Evolutionary conservation across 1,140 invertebrate species (phyloP).

Genomic region (Aphis gossypii): DNA sequence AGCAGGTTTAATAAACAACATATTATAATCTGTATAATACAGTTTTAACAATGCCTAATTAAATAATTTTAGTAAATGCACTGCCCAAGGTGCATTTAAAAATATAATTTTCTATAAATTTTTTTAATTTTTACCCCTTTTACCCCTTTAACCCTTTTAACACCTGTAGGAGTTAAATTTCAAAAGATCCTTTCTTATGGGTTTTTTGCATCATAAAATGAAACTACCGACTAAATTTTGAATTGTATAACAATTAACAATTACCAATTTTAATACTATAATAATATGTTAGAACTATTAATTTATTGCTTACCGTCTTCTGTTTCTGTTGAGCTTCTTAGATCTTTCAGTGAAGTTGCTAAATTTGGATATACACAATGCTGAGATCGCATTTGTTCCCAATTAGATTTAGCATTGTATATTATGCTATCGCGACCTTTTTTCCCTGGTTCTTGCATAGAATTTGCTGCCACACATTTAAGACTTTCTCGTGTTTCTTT

Average conservation of each 20-base stretch:
- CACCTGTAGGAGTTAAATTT: no score
- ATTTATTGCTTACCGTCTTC: constrained; percentile 13
- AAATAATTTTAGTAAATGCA: no score
- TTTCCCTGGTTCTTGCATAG: constrained; percentile 57
- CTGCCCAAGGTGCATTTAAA: no score
- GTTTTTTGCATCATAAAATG: no score
- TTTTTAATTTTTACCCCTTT: no score
- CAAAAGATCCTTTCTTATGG: no score
- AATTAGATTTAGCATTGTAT: constrained; percentile 81
- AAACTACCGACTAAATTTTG: no score
- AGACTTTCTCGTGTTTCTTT: constrained; percentile 65
- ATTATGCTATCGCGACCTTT: constrained; percentile 76
- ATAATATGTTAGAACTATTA: not conserved
- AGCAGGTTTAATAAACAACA: no score
- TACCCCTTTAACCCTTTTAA: no score
- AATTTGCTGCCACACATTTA: constrained; percentile 50
- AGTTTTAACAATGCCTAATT: no score
- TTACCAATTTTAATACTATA: not conserved
- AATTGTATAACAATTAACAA: not conserved
- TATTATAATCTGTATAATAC: no score
- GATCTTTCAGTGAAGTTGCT: constrained; percentile 21
- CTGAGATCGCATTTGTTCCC: constrained; percentile 78
- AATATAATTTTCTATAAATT: no score
- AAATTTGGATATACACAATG: constrained; percentile 65
- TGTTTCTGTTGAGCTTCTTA: constrained; percentile 52